Conservation (phyloP, 1,140 invertebrate species). For the Trichonephila inaurata region DNA sequence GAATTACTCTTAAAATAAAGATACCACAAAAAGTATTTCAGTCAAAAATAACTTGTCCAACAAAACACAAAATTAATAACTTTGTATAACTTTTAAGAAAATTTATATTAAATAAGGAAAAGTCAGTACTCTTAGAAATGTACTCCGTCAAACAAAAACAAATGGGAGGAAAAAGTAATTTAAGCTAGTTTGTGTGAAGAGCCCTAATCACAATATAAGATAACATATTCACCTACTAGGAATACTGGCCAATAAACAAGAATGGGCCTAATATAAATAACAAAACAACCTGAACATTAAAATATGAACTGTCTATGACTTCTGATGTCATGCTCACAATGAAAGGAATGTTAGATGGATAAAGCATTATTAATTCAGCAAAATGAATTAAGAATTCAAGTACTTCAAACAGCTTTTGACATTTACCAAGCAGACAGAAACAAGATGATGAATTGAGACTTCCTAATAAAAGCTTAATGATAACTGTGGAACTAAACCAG, state of each 20-base stretch:
- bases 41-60: conserved; percentile 3
- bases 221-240: not conserved
- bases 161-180: not conserved
- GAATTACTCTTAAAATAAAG: not conserved
- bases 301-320: not conserved
- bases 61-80: not conserved
- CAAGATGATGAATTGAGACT: no score
- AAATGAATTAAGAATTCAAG: not conserved
- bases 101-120: conserved; percentile 41
- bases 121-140: conserved; percentile 64
- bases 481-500: no score
- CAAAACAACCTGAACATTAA: conserved; percentile 29
- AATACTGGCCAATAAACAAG: conserved; percentile 70
- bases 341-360: conserved; percentile 12
- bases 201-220: conserved; percentile 67
- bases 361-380: conserved; percentile 13
- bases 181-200: conserved; percentile 25
- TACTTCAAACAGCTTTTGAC: not conserved
- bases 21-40: not conserved
- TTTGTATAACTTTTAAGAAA: not conserved
- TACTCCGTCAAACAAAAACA: conserved; percentile 74
- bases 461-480: no score
- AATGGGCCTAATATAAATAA: conserved; percentile 22
- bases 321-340: not conserved
- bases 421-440: not conserved